Evolutionary conservation across 2,797 vertebrate species (phyloP).

Genomic region (Alfaro cultratus): DNA sequence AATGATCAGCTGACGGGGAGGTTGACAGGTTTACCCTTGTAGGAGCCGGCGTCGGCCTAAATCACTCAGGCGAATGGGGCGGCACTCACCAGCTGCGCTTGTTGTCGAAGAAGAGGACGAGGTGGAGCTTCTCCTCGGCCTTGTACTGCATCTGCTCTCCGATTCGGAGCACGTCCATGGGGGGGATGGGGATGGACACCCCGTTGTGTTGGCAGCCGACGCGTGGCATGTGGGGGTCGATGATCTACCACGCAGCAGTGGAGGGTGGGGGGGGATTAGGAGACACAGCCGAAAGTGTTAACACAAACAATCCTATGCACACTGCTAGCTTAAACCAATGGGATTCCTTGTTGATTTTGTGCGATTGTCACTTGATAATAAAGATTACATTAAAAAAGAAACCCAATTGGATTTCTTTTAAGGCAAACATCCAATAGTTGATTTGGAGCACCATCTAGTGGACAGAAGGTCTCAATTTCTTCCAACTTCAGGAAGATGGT

Average conservation of each 20-base stretch:
- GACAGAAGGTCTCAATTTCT: conserved; percentile 14
- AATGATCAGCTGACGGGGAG: conserved; percentile 47
- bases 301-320: conserved; percentile 8
- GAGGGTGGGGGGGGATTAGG: background rate
- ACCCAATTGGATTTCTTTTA: conserved; percentile 8
- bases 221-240: conserved; percentile 97
- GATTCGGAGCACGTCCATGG: conserved; percentile 92
- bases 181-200: conserved; percentile 94
- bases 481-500: background rate
- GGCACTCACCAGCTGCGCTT: conserved; percentile 96
- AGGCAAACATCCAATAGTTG: conserved; percentile 40
- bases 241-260: conserved; percentile 81
- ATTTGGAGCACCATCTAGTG: conserved; percentile 65
- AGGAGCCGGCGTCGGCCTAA: conserved; percentile 30
- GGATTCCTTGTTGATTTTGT: conserved; percentile 5
- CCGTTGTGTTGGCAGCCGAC: conserved; percentile 97
- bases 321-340: conserved; percentile 11
- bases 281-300: conserved; percentile 1
- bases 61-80: conserved; percentile 11
- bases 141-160: conserved; percentile 99
- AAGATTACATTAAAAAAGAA: too few relatives aligned
- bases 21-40: conserved; percentile 50
- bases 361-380: too few relatives aligned
- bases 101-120: conserved; percentile 98
- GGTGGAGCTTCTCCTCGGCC: conserved; percentile 93